Percentiles rank a stretch among this genome's conserved stretches.
phyloP scores from a whole-genome alignment of 2,113 vertebrate genomes.

The Barbus barbus region DNA sequence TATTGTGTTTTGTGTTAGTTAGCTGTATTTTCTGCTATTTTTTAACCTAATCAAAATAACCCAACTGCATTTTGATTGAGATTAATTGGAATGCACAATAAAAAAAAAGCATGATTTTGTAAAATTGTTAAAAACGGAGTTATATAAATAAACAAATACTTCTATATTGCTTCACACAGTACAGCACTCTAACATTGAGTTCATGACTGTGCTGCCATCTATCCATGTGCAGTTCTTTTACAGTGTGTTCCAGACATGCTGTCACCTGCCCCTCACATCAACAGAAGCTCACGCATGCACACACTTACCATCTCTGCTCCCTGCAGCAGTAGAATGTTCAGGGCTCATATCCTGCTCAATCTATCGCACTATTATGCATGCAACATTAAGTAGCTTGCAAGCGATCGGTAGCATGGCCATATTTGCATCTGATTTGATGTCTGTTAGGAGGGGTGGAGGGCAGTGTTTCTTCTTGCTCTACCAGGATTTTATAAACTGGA shows the following conservation, averaged over 20 bases:
- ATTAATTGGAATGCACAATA: too few species aligned
- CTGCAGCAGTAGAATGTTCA: constrained; percentile 1
- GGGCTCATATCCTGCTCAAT: constrained; percentile 19
- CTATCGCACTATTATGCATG: constrained; percentile 49
- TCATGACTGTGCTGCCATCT: constrained; percentile 51
- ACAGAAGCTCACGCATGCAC: constrained; percentile 50
- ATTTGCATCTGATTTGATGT: constrained; percentile 40
- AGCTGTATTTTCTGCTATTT: too few species aligned
- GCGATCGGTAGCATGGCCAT: not conserved
- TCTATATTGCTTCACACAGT: too few species aligned
- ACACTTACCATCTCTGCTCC: constrained; percentile 33
- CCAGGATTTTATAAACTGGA: constrained; percentile 22
- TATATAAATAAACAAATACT: too few species aligned
- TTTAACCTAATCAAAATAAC: too few species aligned
- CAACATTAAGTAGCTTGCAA: constrained; percentile 48
- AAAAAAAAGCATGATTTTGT: too few species aligned
- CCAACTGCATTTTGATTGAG: too few species aligned
- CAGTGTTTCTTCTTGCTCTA: constrained; percentile 27
- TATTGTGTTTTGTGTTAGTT: too few species aligned
- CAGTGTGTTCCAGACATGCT: constrained; percentile 73
- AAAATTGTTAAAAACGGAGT: too few species aligned
- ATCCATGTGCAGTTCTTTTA: constrained; percentile 64
- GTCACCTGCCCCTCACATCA: constrained; percentile 73
- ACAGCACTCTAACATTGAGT: not conserved
- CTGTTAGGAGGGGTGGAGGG: constrained; percentile 15